Evolutionary conservation across 2,797 vertebrate species (phyloP).

Genomic region (Cheirogaleus major): DNA sequence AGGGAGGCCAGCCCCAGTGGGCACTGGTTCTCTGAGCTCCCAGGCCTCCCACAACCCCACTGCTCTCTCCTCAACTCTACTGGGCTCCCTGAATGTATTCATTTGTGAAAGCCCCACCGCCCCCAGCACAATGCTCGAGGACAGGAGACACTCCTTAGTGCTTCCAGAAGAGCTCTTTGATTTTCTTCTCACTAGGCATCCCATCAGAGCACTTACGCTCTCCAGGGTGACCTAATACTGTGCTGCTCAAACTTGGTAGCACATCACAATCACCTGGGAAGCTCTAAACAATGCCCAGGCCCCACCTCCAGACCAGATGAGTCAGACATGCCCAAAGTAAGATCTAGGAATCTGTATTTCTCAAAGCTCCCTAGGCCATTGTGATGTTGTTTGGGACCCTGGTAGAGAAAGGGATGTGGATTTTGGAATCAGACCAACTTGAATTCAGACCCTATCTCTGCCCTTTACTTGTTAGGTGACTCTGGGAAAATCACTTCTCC

Average conservation of each 20-base stretch:
- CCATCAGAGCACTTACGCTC: neutral
- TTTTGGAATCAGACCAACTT: neutral
- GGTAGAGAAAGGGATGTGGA: neutral
- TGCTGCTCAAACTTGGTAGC: constrained; percentile 21
- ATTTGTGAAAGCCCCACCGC: neutral
- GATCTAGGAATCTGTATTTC: constrained; percentile 43
- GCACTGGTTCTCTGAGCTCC: neutral
- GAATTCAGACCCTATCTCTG: neutral
- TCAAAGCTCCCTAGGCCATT: neutral
- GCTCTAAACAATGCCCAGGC: neutral
- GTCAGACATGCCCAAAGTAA: neutral
- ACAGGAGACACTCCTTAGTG: no score
- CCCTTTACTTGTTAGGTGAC: neutral
- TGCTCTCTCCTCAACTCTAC: neutral
- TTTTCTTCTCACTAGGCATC: neutral
- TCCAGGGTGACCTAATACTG: neutral
- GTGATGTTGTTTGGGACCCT: neutral
- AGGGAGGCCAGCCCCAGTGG: neutral
- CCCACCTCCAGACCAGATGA: neutral
- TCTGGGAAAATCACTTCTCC: neutral
- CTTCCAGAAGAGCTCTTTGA: neutral
- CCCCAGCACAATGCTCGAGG: neutral
- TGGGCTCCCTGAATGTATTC: neutral
- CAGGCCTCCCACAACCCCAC: neutral
- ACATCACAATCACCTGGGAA: constrained; percentile 21